A percentile compares a stretch with the other conserved stretches of the same genome.
These are phyloP conservation scores for Junonia oenone DNA, from an alignment of 2,888 invertebrate species.

Conservation along the genomic window DNA sequence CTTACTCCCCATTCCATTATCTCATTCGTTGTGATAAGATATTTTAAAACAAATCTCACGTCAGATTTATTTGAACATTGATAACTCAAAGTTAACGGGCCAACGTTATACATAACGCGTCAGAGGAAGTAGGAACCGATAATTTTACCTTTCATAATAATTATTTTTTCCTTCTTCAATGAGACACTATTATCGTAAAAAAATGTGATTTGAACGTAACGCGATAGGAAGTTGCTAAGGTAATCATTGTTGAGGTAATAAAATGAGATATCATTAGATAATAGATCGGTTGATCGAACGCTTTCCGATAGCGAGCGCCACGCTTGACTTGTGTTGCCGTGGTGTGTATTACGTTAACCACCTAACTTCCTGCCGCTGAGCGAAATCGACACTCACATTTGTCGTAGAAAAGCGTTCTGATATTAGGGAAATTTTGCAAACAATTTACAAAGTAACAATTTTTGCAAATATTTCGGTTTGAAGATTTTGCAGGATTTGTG, in stretches of 20 bases:
- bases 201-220: background rate
- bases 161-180: background rate
- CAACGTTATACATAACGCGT: slow-evolving; percentile 6
- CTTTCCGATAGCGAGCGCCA: slow-evolving; percentile 25
- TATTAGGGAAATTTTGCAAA: background rate
- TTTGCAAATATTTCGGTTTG: background rate
- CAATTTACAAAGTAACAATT: background rate
- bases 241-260: slow-evolving; percentile 12
- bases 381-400: slow-evolving; percentile 10
- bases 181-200: background rate
- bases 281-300: slow-evolving; percentile 20
- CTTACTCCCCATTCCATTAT: background rate
- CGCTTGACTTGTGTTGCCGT: slow-evolving; percentile 26
- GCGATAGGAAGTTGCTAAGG: slow-evolving; percentile 20
- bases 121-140: background rate
- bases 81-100: background rate
- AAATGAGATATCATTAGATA: slow-evolving; percentile 24
- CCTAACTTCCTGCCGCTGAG: slow-evolving; percentile 17
- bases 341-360: slow-evolving; percentile 23
- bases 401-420: slow-evolving; percentile 2
- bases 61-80: slow-evolving; percentile 2
- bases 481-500: background rate
- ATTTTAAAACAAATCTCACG: background rate
- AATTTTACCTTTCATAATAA: background rate
- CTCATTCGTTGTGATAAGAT: background rate